Conservation (phyloP, 2,797 vertebrate species). For the Pangasius sanitwongsei region DNA sequence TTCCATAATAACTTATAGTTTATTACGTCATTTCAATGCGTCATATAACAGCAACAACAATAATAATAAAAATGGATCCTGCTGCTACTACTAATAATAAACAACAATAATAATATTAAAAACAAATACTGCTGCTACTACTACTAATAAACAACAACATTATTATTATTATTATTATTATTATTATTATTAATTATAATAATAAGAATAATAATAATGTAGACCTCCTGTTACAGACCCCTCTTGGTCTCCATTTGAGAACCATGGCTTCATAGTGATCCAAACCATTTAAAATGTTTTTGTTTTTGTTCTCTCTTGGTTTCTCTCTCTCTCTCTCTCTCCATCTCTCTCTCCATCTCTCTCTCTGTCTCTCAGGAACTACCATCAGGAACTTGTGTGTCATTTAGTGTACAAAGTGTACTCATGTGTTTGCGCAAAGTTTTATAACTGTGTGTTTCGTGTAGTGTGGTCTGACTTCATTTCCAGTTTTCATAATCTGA, state of each 20-base stretch:
- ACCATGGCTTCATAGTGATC: neutral
- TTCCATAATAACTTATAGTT: neutral
- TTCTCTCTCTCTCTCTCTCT: neutral
- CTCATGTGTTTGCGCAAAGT: conserved; percentile 16
- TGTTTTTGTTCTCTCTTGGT: neutral
- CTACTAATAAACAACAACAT: too few species aligned
- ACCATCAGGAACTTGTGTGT: neutral
- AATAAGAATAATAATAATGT: neutral
- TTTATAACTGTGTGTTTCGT: neutral
- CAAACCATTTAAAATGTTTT: too few species aligned
- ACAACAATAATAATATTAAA: neutral
- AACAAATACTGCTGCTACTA: too few species aligned
- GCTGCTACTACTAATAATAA: neutral
- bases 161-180: too few species aligned
- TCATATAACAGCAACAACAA: neutral
- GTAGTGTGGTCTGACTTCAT: too few species aligned
- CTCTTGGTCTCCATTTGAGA: neutral
- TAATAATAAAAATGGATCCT: neutral
- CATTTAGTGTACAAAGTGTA: conserved; percentile 14
- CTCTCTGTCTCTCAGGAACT: neutral
- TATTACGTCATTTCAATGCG: neutral
- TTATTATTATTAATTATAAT: neutral
- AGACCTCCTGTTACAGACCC: neutral
- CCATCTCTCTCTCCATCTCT: neutral
- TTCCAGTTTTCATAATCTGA: neutral